A percentile compares a stretch with the other conserved stretches of the same genome.
Evolutionary conservation across 2,888 invertebrate species (phyloP).

Genomic region (Andrena praecox): DNA sequence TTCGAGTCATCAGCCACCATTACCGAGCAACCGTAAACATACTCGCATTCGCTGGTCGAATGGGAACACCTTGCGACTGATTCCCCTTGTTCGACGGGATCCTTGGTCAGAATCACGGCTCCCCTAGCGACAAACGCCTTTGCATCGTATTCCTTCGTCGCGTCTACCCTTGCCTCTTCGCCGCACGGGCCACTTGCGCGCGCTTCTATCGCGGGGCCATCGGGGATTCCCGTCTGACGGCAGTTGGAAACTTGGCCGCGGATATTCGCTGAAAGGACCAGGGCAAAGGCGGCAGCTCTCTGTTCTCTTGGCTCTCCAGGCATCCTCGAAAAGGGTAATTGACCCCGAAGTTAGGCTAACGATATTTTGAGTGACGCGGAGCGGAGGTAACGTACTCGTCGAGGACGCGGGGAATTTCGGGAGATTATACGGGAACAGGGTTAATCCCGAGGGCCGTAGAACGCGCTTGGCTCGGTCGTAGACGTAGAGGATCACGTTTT

Average conservation of each 20-base stretch:
- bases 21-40: constrained; percentile 28
- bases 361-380: constrained; percentile 45
- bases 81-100: background rate
- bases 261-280: constrained; percentile 12
- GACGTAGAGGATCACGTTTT: background rate
- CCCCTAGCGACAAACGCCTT: background rate
- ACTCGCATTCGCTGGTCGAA: background rate
- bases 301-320: background rate
- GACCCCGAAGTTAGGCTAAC: constrained; percentile 54
- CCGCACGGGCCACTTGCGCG: background rate
- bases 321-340: constrained; percentile 48
- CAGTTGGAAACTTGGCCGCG: constrained; percentile 17
- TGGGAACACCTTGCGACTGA: background rate
- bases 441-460: constrained; percentile 29
- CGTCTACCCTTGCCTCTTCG: background rate
- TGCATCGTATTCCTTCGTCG: background rate
- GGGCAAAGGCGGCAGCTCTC: background rate
- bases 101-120: background rate
- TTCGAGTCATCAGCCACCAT: constrained; percentile 52
- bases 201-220: constrained; percentile 7
- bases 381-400: constrained; percentile 34
- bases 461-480: background rate
- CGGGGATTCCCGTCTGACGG: background rate
- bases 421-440: constrained; percentile 37
- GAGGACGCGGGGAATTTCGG: constrained; percentile 37